Evolutionary conservation across 2,113 vertebrate species (phyloP).

Genomic region (Notarius lentiginosus): DNA sequence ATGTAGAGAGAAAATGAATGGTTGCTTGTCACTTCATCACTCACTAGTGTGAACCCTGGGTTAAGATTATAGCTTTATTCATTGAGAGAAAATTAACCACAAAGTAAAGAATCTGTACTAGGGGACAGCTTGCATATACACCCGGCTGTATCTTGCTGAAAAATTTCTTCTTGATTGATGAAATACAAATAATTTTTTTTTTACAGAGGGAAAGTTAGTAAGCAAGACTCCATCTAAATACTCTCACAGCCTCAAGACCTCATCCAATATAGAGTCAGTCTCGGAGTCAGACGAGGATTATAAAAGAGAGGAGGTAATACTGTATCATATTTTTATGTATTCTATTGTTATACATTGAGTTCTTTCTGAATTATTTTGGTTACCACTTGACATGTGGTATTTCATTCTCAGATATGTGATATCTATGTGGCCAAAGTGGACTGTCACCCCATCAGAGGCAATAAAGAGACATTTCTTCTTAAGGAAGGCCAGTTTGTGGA

Average conservation of each 20-base stretch:
- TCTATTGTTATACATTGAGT: background rate
- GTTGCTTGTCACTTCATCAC: background rate
- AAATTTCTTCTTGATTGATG: background rate
- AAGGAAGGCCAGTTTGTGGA: conserved; percentile 96
- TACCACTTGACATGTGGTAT: background rate
- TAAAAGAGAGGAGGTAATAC: conserved; percentile 63
- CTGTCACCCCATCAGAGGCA: conserved; percentile 78
- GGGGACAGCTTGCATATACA: background rate
- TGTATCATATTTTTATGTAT: too few relatives aligned
- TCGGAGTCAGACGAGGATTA: conserved; percentile 75
- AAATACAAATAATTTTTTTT: background rate
- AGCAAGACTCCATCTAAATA: conserved; percentile 68
- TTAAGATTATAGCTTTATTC: background rate
- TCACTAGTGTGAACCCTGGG: background rate
- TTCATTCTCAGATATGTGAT: conserved; percentile 83
- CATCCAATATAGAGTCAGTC: conserved; percentile 61
- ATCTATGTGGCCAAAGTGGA: conserved; percentile 91
- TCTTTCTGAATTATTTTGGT: too few relatives aligned
- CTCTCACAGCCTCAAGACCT: conserved; percentile 61
- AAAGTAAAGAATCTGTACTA: background rate
- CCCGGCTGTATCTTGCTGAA: background rate
- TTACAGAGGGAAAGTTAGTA: conserved; percentile 53
- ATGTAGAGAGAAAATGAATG: background rate
- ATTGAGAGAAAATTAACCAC: background rate
- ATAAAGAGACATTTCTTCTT: conserved; percentile 82